These are phyloP conservation scores for Drosophila putrida DNA, from an alignment of 2,888 invertebrate species.

Conservation along the genomic window DNA sequence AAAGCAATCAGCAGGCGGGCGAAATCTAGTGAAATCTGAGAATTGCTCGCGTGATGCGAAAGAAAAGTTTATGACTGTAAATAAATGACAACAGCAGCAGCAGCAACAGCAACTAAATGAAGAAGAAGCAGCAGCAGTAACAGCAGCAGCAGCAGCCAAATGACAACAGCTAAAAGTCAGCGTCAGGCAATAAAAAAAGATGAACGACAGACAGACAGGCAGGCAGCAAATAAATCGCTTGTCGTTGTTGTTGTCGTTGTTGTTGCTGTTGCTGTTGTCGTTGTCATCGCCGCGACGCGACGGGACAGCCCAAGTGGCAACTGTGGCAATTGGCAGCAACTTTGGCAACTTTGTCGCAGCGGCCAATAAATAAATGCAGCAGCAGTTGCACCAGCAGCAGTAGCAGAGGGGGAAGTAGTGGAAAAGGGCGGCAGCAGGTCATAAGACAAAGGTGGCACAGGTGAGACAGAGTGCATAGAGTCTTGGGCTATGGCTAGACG, in stretches of 20 bases:
- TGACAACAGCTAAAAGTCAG: conserved; percentile 50
- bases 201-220: conserved; percentile 64
- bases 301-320: conserved; percentile 15
- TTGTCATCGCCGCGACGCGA: conserved; percentile 32
- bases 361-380: conserved; percentile 76
- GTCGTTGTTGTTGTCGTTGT: too few relatives aligned
- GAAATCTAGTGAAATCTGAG: conserved; percentile 48
- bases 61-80: conserved; percentile 68
- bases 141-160: conserved; percentile 45
- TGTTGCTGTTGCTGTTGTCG: too few relatives aligned
- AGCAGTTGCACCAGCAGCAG: conserved; percentile 19
- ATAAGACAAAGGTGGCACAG: conserved; percentile 47
- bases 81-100: conserved; percentile 69
- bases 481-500: conserved; percentile 41
- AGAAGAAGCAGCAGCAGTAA: conserved; percentile 21
- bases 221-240: conserved; percentile 72
- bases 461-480: conserved; percentile 35
- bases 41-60: conserved; percentile 68
- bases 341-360: conserved; percentile 70
- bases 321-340: conserved; percentile 26
- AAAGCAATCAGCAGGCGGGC: conserved; percentile 53
- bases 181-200: conserved; percentile 67
- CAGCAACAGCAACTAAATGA: conserved; percentile 36
- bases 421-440: conserved; percentile 6
- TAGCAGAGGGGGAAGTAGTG: conserved; percentile 1